Evolutionary conservation across 2,888 invertebrate species (phyloP).

Genomic region (Elmis aenea): DNA sequence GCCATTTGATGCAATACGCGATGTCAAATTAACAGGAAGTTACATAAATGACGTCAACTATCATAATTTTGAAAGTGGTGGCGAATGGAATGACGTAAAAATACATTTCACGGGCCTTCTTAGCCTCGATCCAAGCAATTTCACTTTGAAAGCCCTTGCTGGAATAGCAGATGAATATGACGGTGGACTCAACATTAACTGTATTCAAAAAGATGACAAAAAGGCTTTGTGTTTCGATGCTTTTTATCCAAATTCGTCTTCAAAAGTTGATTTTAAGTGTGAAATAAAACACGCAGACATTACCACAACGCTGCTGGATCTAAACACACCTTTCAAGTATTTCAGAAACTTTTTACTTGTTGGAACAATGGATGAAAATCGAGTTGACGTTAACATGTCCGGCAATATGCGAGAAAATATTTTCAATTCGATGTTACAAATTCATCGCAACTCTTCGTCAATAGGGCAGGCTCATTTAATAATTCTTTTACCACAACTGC

Average conservation of each 20-base stretch:
- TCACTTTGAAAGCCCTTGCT: conserved; percentile 5
- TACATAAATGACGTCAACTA: conserved; percentile 14
- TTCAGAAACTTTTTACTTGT: too few species aligned
- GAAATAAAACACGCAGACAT: background rate
- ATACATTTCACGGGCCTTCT: too few species aligned
- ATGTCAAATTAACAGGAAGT: conserved; percentile 15
- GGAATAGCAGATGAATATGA: conserved; percentile 10
- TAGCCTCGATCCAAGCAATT: too few species aligned
- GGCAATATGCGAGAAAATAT: too few species aligned
- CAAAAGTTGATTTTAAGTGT: conserved; percentile 10
- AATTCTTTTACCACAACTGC: conserved; percentile 1
- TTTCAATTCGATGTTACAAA: too few species aligned
- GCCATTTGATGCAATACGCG: too few species aligned
- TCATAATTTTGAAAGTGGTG: conserved; percentile 12
- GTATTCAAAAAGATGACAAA: background rate
- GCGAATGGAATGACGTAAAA: conserved; percentile 15
- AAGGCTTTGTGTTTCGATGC: conserved; percentile 9
- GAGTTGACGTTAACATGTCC: too few species aligned
- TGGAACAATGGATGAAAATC: too few species aligned
- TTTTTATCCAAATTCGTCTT: conserved; percentile 12
- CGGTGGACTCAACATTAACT: conserved; percentile 12
- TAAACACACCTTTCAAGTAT: too few species aligned
- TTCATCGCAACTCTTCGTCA: too few species aligned
- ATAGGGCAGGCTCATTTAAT: too few species aligned
- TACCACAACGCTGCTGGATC: too few species aligned